phyloP scores from a whole-genome alignment of 2,113 vertebrate species.

The Ellobius talpinus region DNA sequence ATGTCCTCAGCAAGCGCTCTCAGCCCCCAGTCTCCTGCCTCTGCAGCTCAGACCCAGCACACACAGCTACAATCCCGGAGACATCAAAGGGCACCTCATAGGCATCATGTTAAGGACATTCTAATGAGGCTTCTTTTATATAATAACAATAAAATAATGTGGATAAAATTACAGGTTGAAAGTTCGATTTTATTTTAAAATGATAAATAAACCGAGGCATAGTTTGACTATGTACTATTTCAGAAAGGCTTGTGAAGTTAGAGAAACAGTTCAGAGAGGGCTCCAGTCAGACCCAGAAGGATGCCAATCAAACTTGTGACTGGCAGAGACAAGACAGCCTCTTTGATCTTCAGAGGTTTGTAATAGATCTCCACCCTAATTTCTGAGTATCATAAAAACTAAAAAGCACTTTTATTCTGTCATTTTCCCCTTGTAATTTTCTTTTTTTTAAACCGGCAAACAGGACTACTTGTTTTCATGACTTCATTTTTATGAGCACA shows the following conservation, averaged over 20 bases:
- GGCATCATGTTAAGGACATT: not conserved
- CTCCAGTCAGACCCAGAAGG: constrained; percentile 83
- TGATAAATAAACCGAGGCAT: constrained; percentile 86
- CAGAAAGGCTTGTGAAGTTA: constrained; percentile 78
- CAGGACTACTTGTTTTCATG: constrained; percentile 80
- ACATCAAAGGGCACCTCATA: not conserved
- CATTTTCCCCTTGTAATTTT: constrained; percentile 83
- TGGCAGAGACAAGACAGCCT: constrained; percentile 71
- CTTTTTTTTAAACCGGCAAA: constrained; percentile 82
- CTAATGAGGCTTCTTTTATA: constrained; percentile 45
- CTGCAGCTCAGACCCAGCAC: not conserved
- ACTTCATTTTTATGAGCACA: constrained; percentile 79
- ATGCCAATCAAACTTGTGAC: constrained; percentile 72
- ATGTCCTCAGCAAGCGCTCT: not conserved
- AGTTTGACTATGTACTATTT: constrained; percentile 79
- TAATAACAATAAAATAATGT: constrained; percentile 52
- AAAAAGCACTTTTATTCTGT: constrained; percentile 81
- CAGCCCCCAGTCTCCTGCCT: not conserved
- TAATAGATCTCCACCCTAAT: constrained; percentile 50
- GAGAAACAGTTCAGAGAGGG: constrained; percentile 78
- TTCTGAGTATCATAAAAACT: constrained; percentile 80
- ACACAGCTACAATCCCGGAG: too few species aligned
- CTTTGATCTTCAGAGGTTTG: constrained; percentile 81
- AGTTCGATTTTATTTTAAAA: constrained; percentile 86
- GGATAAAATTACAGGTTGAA: constrained; percentile 69